These are phyloP conservation scores for Lagria hirta DNA, from an alignment of 2,888 invertebrate species.

Conservation along the genomic window DNA sequence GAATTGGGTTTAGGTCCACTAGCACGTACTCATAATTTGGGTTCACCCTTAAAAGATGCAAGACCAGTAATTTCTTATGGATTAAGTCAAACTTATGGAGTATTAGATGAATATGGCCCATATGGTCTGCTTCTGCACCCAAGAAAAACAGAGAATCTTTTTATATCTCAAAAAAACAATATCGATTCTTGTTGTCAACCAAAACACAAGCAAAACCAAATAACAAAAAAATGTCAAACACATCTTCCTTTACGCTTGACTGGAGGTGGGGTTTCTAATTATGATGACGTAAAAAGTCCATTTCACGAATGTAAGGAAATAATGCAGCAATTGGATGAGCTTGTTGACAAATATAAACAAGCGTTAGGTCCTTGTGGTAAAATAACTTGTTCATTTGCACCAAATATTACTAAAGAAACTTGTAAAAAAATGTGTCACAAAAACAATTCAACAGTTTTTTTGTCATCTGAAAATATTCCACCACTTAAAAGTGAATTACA, in stretches of 20 bases:
- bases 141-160: constrained; percentile 37
- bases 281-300: constrained; percentile 27
- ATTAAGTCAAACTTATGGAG: constrained; percentile 47
- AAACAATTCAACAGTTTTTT: too few relatives aligned
- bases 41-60: constrained; percentile 43
- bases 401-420: constrained; percentile 39
- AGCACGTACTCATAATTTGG: constrained; percentile 46
- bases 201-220: not conserved
- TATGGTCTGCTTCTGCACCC: constrained; percentile 43
- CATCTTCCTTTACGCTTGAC: constrained; percentile 16
- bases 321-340: constrained; percentile 49
- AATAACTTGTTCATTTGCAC: constrained; percentile 46
- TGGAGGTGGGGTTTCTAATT: constrained; percentile 35
- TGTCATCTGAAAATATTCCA: too few relatives aligned
- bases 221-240: constrained; percentile 1
- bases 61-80: too few relatives aligned
- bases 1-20: constrained; percentile 52
- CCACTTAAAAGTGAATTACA: too few relatives aligned
- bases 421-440: constrained; percentile 42
- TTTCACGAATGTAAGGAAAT: constrained; percentile 47
- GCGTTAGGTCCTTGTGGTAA: constrained; percentile 50
- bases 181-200: constrained; percentile 14
- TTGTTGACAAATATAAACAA: constrained; percentile 45
- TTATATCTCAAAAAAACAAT: constrained; percentile 28
- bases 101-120: constrained; percentile 45